These are phyloP conservation scores for Oxygymnocypris stewartii DNA, from an alignment of 2,113 vertebrate species.

Conservation along the genomic window DNA sequence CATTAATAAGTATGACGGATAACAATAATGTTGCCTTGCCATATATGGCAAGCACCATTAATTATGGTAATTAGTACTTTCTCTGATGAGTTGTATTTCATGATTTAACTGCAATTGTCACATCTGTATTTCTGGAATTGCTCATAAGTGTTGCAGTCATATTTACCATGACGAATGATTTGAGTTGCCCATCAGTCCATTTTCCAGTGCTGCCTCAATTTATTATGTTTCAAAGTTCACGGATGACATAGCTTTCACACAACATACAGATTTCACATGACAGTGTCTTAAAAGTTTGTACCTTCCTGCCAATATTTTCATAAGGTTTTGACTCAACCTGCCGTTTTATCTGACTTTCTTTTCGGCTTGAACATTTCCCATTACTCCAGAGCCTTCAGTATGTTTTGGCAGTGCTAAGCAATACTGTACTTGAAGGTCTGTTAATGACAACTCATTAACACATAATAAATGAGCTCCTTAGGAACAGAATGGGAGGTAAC, in stretches of 20 bases:
- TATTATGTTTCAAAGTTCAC: constrained; percentile 15
- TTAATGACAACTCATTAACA: constrained; percentile 71
- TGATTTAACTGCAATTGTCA: neutral
- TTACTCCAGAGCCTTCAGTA: constrained; percentile 41
- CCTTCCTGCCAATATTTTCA: constrained; percentile 5
- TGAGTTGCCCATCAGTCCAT: constrained; percentile 3
- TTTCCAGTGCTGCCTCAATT: constrained; percentile 25
- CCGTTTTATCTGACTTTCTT: constrained; percentile 6
- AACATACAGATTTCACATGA: constrained; percentile 9
- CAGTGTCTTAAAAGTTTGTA: constrained; percentile 28
- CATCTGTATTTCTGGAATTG: neutral
- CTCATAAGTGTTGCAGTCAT: constrained; percentile 19
- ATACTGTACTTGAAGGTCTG: constrained; percentile 42
- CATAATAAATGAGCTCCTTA: constrained; percentile 69
- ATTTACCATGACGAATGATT: constrained; percentile 26
- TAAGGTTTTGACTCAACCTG: constrained; percentile 46
- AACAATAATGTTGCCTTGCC: too few relatives aligned
- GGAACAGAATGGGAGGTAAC: constrained; percentile 56
- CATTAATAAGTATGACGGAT: too few relatives aligned
- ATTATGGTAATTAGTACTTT: neutral
- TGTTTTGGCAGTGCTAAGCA: constrained; percentile 54
- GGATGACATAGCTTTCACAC: constrained; percentile 13
- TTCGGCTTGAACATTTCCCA: constrained; percentile 1
- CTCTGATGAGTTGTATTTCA: neutral
- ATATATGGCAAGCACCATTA: too few relatives aligned